Evolutionary conservation across 2,113 vertebrate species (phyloP).

Genomic region (Epinephelus fuscoguttatus): DNA sequence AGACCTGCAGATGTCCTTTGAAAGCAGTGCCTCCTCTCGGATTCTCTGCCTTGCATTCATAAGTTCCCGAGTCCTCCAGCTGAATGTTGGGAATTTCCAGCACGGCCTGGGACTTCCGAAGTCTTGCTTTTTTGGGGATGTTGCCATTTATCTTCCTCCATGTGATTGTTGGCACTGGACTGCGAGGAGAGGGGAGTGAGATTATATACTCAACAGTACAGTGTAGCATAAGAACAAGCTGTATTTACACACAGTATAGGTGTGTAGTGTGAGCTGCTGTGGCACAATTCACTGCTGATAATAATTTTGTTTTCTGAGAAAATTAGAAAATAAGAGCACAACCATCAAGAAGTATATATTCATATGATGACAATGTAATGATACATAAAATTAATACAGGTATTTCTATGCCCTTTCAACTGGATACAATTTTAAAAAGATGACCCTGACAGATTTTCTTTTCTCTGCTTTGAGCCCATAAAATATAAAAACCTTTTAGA

Average conservation of each 20-base stretch:
- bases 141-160: slow-evolving; percentile 97
- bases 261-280: not conserved
- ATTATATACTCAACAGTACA: not conserved
- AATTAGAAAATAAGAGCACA: not conserved
- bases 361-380: not conserved
- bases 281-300: not conserved
- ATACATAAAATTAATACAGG: not conserved
- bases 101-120: slow-evolving; percentile 96
- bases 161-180: slow-evolving; percentile 96
- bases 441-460: not conserved
- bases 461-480: not conserved
- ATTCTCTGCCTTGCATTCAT: slow-evolving; percentile 97
- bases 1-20: slow-evolving; percentile 95
- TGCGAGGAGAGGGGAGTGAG: slow-evolving; percentile 72
- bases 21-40: slow-evolving; percentile 93
- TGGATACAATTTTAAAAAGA: not conserved
- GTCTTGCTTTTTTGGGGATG: slow-evolving; percentile 94
- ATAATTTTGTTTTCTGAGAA: not conserved
- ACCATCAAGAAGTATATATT: not conserved
- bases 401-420: not conserved
- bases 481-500: too few relatives aligned
- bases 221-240: not conserved
- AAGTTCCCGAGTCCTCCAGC: slow-evolving; percentile 92
- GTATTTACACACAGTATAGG: not conserved
- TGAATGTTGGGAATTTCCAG: slow-evolving; percentile 97